phyloP scores from a whole-genome alignment of 2,888 invertebrate species.

The Tribolium freemani region DNA sequence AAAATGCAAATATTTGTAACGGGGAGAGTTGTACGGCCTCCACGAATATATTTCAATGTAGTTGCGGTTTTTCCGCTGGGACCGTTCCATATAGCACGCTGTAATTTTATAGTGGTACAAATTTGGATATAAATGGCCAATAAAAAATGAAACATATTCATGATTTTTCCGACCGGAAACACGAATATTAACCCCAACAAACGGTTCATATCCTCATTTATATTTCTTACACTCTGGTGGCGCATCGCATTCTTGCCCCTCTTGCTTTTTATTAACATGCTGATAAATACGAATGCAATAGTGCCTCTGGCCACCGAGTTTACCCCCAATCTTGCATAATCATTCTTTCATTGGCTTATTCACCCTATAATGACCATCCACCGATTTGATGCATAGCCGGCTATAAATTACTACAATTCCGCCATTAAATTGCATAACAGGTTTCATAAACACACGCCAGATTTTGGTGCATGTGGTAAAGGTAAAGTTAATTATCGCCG shows the following conservation, averaged over 20 bases:
- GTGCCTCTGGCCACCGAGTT: constrained; percentile 26
- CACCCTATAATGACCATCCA: constrained; percentile 16
- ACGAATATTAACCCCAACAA: constrained; percentile 63
- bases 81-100: constrained; percentile 50
- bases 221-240: constrained; percentile 62
- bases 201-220: constrained; percentile 55
- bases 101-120: constrained; percentile 63
- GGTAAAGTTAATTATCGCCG: constrained; percentile 35
- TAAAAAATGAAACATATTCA: constrained; percentile 70
- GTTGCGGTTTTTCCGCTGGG: constrained; percentile 50
- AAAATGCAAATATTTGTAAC: constrained; percentile 68
- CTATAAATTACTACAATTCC: constrained; percentile 29
- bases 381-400: constrained; percentile 22
- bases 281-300: constrained; percentile 35
- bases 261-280: constrained; percentile 32
- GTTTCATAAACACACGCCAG: constrained; percentile 16
- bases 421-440: constrained; percentile 29
- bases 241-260: constrained; percentile 35
- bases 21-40: constrained; percentile 57
- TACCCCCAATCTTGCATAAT: constrained; percentile 31
- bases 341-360: constrained; percentile 19
- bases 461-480: constrained; percentile 8
- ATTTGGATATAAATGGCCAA: constrained; percentile 68
- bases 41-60: constrained; percentile 59
- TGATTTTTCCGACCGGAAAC: constrained; percentile 68